A percentile compares a stretch with the other conserved stretches of the same genome.
These are phyloP conservation scores for Ailurus styani DNA, from an alignment of 2,113 vertebrate genomes.

Conservation along the genomic window DNA sequence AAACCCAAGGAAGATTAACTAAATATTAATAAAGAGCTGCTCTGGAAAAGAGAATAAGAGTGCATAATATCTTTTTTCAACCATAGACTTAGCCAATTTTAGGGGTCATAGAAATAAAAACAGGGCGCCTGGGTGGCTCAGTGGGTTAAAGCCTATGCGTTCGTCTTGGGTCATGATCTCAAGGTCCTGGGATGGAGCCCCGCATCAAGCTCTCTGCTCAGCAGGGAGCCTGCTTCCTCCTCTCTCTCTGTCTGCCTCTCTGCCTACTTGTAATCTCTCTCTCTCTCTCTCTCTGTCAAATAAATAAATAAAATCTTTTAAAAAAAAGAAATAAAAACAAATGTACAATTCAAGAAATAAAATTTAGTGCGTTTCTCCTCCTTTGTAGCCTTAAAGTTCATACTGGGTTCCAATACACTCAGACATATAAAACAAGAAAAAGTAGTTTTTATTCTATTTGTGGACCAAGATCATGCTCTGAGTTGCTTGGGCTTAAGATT, in stretches of 20 bases:
- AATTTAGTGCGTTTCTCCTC: slow-evolving; percentile 9
- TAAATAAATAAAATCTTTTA: no score
- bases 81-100: neutral
- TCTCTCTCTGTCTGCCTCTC: no score
- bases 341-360: neutral
- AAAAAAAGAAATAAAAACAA: no score
- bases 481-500: neutral
- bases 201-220: no score
- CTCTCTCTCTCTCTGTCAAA: no score
- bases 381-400: neutral
- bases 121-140: no score
- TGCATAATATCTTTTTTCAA: neutral
- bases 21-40: neutral
- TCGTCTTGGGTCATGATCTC: no score
- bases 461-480: neutral
- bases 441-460: neutral
- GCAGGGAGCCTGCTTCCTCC: no score
- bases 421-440: neutral
- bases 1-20: neutral
- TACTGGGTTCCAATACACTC: neutral
- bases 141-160: no score
- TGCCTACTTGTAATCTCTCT: no score
- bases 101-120: neutral
- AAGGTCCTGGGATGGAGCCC: no score
- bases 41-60: neutral